Evolutionary conservation across 2,113 vertebrate species (phyloP), one percentile per base, ranked within the genome.

Genomic region (Aleadryas rufinucha): DNA sequence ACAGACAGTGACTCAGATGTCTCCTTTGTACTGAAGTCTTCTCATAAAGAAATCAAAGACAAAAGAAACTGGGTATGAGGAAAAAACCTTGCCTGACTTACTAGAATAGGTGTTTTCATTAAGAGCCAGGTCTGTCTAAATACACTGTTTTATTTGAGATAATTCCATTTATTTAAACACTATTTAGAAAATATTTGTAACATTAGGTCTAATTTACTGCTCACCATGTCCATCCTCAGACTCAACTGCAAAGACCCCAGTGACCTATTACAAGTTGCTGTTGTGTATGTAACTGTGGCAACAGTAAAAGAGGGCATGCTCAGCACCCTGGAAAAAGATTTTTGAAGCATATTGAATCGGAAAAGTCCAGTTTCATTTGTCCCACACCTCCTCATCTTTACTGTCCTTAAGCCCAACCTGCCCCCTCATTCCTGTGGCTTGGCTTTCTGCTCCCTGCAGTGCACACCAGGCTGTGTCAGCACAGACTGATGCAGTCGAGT

Each of bases 321-420:
- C 44, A 31, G 44, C 49, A 39, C 16, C 49, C 30, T 26, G 24
- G 16, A 60, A 60, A 37, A 52, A 41, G 10, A 16, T 24, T 64
- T 83, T 50, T 53, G 49, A 44, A 30, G 54, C 2, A 0, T 4
- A 3, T 28, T 39, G n/a, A 26, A 47, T 39, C 0, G 0, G n/a
- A 63, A 63, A 68, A 14, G 21, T 17, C 9, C 4, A 3, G 30
- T 72, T 89, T 37, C 19, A n/a, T 20, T 41, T 52, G 27, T 14
- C 11, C 3, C 23, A 31, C 42, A 41, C 11, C 4, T 27, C 33
- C 21, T 41, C n/a, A 37, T 37, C 27, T 63, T 45, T 9, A 5
- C 24, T 68, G 49, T 22, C 27, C 53, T n/a, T n/a, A 42, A 66
- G n/a, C 26, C 35, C 11, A 85, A 3, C 19, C 20, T 15, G 8